Base-by-base conservation (phyloP, 2,113 vertebrate genomes). In the Zosterops hypoxanthus region DNA sequence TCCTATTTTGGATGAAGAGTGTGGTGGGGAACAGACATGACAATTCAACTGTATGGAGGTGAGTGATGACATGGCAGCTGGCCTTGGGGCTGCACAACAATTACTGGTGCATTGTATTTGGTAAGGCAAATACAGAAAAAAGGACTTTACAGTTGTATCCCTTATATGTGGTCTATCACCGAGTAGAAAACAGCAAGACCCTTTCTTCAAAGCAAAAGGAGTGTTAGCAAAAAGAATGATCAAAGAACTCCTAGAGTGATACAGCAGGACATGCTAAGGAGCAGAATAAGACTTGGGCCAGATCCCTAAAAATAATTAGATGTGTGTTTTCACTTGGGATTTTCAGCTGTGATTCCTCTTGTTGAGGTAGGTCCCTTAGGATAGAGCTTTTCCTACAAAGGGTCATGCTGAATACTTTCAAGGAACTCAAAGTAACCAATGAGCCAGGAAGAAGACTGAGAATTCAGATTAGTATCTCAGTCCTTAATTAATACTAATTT, bases 211-310 rank as follows among this genome's bases (percentile, higher is more conserved):
- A 94, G 49, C 15, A 29, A 71, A 64, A 60, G 8, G 31, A 79
- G 36, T 41, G 29, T 49, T 82, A 88, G 25, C 50, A 85, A 90
- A 87, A 25, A 85, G 29, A 85, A 65, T 72, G 41, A 90, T 94
- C 75, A 88, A 95, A 91, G 75, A 88, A 69, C 78, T 94, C 75
- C 57, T 82, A 69, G 50, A 79, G n/a, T 21, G 41, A 50, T 89
- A 64, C 5, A 79, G 41, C 53, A 94, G 63, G 63, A 80, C 55
- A 77, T 19, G 14, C 18, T 69, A 69, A 88, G 41, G 75, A 90
- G 23, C 42, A 86, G 63, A 85, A 20, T 24, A 79, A 69, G 75
- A 61, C 20, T 76, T 80, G 23, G 57, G 50, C 49, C 70, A 95
- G 57, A 76, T 72, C 49, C 88, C 90, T 66, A 61, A 49, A 91